These are phyloP conservation scores for Poecilia picta DNA, from an alignment of 2,797 vertebrate genomes.

Conservation along the genomic window DNA sequence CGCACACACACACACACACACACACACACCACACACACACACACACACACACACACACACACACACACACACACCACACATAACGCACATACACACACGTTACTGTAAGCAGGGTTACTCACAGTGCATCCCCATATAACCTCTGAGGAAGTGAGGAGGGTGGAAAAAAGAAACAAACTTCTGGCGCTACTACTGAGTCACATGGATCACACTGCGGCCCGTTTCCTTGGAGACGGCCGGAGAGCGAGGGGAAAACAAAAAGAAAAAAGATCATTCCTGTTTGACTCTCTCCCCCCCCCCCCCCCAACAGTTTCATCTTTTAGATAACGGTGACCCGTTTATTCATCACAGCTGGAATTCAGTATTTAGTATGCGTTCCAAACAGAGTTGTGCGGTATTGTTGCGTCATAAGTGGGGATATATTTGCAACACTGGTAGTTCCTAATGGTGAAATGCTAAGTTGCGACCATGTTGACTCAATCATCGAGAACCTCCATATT, in stretches of 20 bases:
- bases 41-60: too few relatives aligned
- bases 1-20: too few relatives aligned
- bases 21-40: too few relatives aligned
- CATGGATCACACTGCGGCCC: constrained; percentile 40
- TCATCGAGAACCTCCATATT: neutral
- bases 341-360: neutral
- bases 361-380: neutral
- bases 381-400: neutral
- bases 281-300: too few relatives aligned
- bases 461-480: neutral
- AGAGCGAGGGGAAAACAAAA: constrained; percentile 40
- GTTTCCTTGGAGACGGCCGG: constrained; percentile 72
- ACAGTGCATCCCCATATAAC: constrained; percentile 18
- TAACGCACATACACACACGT: too few relatives aligned
- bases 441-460: neutral
- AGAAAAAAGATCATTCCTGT: constrained; percentile 26
- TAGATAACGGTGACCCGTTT: neutral
- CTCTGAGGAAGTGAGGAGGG: constrained; percentile 31
- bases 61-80: too few relatives aligned
- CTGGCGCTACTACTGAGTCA: constrained; percentile 33
- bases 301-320: neutral
- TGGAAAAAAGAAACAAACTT: constrained; percentile 25
- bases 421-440: neutral
- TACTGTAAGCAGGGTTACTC: constrained; percentile 18
- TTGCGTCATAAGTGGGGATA: neutral